Conservation (phyloP, 2,113 vertebrate species). For the Vimba vimba region DNA sequence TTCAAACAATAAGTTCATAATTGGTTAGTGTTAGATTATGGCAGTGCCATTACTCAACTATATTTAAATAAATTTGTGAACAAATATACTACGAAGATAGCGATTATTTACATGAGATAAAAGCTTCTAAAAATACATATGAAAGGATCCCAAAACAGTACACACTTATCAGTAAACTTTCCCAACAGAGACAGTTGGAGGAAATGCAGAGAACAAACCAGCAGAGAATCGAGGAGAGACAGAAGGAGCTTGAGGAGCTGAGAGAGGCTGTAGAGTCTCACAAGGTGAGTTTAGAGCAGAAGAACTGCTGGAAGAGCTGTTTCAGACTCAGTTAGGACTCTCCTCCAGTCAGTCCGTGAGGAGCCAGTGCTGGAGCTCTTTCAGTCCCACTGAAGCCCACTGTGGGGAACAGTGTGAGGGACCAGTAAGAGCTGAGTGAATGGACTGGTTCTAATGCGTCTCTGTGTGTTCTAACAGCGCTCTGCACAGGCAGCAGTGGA, state of each 20-base stretch:
- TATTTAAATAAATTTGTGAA: too few species aligned
- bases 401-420: background rate
- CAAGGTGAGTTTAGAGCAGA: too few species aligned
- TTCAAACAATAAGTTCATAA: too few species aligned
- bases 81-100: too few species aligned
- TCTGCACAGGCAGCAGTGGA: slow-evolving; percentile 44
- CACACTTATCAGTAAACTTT: background rate
- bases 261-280: background rate
- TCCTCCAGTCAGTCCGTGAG: background rate
- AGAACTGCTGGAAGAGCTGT: too few species aligned
- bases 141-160: background rate
- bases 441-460: background rate
- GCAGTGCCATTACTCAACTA: too few species aligned
- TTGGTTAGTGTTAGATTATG: too few species aligned
- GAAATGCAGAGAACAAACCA: background rate
- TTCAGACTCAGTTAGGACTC: too few species aligned
- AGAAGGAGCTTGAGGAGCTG: background rate
- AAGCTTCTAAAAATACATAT: too few species aligned
- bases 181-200: background rate
- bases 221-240: background rate
- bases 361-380: slow-evolving; percentile 9
- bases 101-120: too few species aligned
- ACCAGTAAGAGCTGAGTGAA: background rate
- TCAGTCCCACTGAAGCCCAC: slow-evolving; percentile 12
- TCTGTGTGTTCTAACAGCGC: slow-evolving; percentile 40